Base-by-base conservation (phyloP, 2,113 vertebrate genomes). In the Mola mola region DNA sequence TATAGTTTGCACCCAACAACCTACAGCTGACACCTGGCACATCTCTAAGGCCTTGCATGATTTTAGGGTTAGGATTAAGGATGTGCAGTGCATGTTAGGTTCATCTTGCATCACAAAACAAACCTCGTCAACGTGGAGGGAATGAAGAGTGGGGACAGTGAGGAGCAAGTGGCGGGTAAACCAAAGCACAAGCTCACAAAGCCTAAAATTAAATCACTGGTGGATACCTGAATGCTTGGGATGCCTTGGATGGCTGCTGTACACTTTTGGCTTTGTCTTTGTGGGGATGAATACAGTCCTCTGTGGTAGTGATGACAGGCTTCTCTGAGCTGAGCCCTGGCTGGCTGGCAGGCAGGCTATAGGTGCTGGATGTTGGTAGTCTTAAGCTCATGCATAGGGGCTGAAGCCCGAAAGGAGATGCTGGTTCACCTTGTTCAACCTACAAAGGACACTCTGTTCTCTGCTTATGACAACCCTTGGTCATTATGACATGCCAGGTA, bases 251-350 rank as follows among this genome's bases (percentile, higher is more conserved):
- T 88, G 77, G 72, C 84, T 86, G 79, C 79, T 73, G 77, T 89
- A 86, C 86, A 87, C 90, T 89, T 84, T 87, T 86, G 81, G 68
- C 85, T 92, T 91, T 91, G 88, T 91, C 85, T 88, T 83, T 67
- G 66, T 20, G 8, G 53, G 75, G 55, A 90, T 92, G 92, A 92
- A 93, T 90, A 72, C 91, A 87, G 78, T 75, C 81, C 87, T 91
- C 90, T 92, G 91, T 92, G 79, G 74, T 62, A 62, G 87, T 60
- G 90, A 85, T 92, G 92, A 92, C 88, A 90, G 90, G 84, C 59
- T n/a, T 58, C 76, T 81, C 71, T 55, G 48, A 82, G 85, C 81
- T 37, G 74, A 66, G 78, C 58, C 84, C 69, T 71, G 78, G 78
- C 78, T 61, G 66, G 62, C 68, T 77, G 81, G 78, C 64, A 56